phyloP scores from a whole-genome alignment of 1,140 invertebrate genomes.

The Papilio helenus region DNA sequence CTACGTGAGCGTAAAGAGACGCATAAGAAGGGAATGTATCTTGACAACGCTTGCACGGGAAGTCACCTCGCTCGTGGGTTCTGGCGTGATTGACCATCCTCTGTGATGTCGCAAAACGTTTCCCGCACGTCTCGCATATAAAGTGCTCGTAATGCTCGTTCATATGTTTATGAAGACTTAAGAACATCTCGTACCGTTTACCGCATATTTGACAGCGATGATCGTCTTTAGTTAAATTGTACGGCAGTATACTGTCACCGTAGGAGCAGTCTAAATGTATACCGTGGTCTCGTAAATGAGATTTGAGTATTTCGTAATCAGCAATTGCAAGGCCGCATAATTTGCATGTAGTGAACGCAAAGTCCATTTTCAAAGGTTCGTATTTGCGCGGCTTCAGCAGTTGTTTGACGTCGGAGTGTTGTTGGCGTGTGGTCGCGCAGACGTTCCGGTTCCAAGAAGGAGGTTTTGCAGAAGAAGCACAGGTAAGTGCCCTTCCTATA shows the following conservation, averaged over 20 bases:
- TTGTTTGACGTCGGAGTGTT: constrained; percentile 55
- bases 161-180: constrained; percentile 78
- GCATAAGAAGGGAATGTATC: constrained; percentile 64
- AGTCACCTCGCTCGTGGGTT: constrained; percentile 70
- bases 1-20: constrained; percentile 63
- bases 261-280: constrained; percentile 61
- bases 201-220: constrained; percentile 71
- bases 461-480: constrained; percentile 72
- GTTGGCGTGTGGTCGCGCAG: constrained; percentile 64
- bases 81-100: constrained; percentile 69
- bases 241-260: constrained; percentile 71
- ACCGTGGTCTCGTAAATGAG: constrained; percentile 66
- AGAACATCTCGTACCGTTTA: constrained; percentile 75
- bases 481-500: constrained; percentile 73
- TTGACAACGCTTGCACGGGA: constrained; percentile 72
- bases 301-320: constrained; percentile 62
- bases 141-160: constrained; percentile 78
- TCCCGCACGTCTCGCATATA: constrained; percentile 80
- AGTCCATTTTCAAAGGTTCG: constrained; percentile 77
- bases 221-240: constrained; percentile 68
- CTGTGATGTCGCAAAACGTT: constrained; percentile 71
- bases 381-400: constrained; percentile 68
- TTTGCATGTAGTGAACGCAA: constrained; percentile 62
- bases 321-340: constrained; percentile 60
- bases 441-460: constrained; percentile 71